phyloP scores from a whole-genome alignment of 2,888 invertebrate genomes.

The Eledone cirrhosa region DNA sequence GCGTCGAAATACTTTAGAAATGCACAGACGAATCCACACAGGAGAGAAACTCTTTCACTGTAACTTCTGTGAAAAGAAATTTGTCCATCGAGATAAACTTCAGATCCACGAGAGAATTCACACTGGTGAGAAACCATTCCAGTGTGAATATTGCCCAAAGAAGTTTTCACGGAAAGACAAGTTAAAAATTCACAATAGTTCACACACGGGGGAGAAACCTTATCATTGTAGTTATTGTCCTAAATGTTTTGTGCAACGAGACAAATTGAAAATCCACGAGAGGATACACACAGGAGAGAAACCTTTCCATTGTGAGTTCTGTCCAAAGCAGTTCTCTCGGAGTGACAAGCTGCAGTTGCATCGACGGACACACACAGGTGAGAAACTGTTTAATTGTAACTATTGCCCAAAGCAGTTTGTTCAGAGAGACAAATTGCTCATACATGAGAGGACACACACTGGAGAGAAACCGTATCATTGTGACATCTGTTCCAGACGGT shows the following conservation, averaged over 20 bases:
- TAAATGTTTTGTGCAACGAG: background rate
- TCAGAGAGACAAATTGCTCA: slow-evolving; percentile 8
- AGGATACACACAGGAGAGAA: background rate
- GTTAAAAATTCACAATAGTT: background rate
- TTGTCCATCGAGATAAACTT: slow-evolving; percentile 31
- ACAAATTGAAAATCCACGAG: background rate
- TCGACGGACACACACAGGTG: background rate
- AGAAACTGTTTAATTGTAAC: slow-evolving; percentile 11
- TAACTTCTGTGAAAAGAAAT: slow-evolving; percentile 39
- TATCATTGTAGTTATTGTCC: slow-evolving; percentile 17
- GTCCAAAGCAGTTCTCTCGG: background rate
- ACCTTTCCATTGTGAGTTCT: background rate
- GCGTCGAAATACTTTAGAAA: background rate
- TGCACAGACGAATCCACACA: background rate
- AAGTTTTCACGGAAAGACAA: slow-evolving; percentile 2
- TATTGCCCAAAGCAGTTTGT: slow-evolving; percentile 15
- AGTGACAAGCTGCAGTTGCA: slow-evolving; percentile 17
- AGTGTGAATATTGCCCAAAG: background rate
- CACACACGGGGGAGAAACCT: background rate
- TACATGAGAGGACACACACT: background rate
- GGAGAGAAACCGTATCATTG: slow-evolving; percentile 12
- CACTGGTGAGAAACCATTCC: background rate
- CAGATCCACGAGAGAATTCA: background rate
- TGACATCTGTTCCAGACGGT: background rate
- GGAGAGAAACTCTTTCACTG: slow-evolving; percentile 40